phyloP scores from a whole-genome alignment of 2,888 invertebrate species.

The Megalurothrips usitatus region DNA sequence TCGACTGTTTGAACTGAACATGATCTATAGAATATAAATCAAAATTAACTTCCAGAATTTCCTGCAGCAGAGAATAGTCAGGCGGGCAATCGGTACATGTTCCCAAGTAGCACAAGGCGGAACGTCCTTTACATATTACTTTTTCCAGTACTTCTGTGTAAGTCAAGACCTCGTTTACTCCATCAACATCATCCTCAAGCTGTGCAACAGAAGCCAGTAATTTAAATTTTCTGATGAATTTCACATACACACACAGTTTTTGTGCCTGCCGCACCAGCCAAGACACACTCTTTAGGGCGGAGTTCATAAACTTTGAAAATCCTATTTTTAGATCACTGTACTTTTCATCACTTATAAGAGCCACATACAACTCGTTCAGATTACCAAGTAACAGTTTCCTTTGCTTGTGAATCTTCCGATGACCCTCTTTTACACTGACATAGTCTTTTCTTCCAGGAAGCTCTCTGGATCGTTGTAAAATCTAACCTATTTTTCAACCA shows the following conservation, averaged over 20 bases:
- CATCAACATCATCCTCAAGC: conserved; percentile 28
- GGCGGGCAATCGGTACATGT: conserved; percentile 28
- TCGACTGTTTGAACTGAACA: conserved; percentile 30
- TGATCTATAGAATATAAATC: conserved; percentile 29
- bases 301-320: conserved; percentile 32
- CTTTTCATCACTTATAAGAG: conserved; percentile 29
- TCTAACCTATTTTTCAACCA: not conserved
- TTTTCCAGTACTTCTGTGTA: conserved; percentile 30
- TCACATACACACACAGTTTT: conserved; percentile 31
- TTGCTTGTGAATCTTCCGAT: conserved; percentile 22
- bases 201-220: conserved; percentile 28
- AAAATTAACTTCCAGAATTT: conserved; percentile 28
- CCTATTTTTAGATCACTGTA: conserved; percentile 30
- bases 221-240: conserved; percentile 33
- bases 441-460: conserved; percentile 31
- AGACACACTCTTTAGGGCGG: conserved; percentile 14
- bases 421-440: conserved; percentile 4
- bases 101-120: not conserved
- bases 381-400: conserved; percentile 29
- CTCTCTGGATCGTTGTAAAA: conserved; percentile 28
- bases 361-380: conserved; percentile 29
- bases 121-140: conserved; percentile 29
- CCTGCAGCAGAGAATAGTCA: conserved; percentile 5
- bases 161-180: not conserved
- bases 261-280: conserved; percentile 32